Evolutionary conservation across 2,797 vertebrate species (phyloP).

Genomic region (Novumbra hubbsi): DNA sequence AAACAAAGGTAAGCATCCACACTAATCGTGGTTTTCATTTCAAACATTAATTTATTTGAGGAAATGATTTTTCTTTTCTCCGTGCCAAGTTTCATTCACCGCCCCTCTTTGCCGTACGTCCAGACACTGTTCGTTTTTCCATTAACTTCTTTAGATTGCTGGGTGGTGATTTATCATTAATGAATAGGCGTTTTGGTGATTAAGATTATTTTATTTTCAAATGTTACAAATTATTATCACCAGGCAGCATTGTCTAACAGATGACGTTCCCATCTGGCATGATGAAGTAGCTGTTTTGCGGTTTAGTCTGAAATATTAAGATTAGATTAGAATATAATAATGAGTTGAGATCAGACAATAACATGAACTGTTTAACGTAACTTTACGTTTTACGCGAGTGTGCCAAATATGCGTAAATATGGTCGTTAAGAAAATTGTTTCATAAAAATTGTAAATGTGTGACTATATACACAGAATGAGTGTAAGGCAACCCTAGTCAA

Average conservation of each 20-base stretch:
- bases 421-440: too few relatives aligned
- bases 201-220: background rate
- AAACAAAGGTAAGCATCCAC: conserved; percentile 54
- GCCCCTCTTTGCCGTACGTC: background rate
- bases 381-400: background rate
- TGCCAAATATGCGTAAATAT: background rate
- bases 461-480: background rate
- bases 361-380: background rate
- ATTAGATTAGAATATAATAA: background rate
- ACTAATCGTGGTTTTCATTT: background rate
- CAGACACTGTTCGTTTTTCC: background rate
- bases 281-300: background rate
- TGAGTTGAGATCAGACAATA: background rate
- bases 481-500: background rate
- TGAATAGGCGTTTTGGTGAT: background rate
- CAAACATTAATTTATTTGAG: background rate
- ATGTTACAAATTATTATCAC: background rate
- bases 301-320: background rate
- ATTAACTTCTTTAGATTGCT: background rate
- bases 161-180: background rate
- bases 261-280: background rate
- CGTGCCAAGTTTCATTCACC: background rate
- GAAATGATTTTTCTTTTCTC: too few relatives aligned
- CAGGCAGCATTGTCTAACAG: background rate
- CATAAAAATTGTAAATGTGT: background rate